Evolutionary conservation across 2,888 invertebrate species (phyloP), one percentile per base, ranked within the genome.

Genomic region (Cyaniris semiargus): DNA sequence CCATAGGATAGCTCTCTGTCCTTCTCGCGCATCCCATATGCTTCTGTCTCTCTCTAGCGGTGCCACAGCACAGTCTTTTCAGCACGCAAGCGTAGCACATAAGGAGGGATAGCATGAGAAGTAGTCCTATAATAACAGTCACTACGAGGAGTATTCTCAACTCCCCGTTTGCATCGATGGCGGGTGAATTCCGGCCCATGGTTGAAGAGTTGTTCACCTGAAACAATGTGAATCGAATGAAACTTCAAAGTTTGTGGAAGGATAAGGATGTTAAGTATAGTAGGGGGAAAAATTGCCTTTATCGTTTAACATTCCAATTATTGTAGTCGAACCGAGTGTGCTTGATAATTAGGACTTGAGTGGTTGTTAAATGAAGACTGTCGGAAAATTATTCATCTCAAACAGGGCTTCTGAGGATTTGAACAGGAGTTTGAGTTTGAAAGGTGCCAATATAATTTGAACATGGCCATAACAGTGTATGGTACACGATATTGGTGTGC

Each of bases 41-140:
- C 81, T 94, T 94, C n/a, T 89, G 87, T 80, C 93, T 85, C 83
- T 94, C 92, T 81, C 93, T 87, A n/a, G 94, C 85, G 34, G 91
- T 90, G 76, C 94, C 95, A 80, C 96, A 96, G 84, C 95, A 96
- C 5, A 96, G 89, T 81, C 95, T 93, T 76, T 95, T 93, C 79
- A 96, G 94, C 21, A 96, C 96, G 83, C 95, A 96, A 7, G 95
- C 95, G 86, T 96, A 96, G 85, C 96, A 96, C 85, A 95, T 92
- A 0, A 96, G 90, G n/a, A 96, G 85, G 0, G 95, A 95, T 74
- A 95, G 92, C 92, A 96, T 95, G 13, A 95, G 91, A 6, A 95
- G 87, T 60, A 95, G 90, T 8, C 95, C 95, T 48, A 96, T 93
- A 70, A 95, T 89, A 70, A 96, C 94, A 5, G 95, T 95, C 75